Evolutionary conservation across 2,113 vertebrate species (phyloP).

Genomic region (Xiphorhynchus elegans): DNA sequence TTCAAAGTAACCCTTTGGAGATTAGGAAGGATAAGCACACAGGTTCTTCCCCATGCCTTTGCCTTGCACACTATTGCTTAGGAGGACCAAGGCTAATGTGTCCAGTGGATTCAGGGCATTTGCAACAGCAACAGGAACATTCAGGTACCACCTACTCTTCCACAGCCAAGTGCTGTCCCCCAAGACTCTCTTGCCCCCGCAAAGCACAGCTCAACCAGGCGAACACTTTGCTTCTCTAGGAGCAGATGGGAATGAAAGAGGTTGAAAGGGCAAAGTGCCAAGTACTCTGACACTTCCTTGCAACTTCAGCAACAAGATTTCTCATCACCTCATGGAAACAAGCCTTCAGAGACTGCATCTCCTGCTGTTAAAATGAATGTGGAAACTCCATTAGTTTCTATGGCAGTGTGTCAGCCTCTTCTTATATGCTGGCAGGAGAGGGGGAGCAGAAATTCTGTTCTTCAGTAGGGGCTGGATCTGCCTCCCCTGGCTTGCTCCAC

Average conservation of each 20-base stretch:
- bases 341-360: slow-evolving; percentile 47
- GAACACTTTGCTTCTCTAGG: background rate
- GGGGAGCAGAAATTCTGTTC: slow-evolving; percentile 23
- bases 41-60: background rate
- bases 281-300: slow-evolving; percentile 16
- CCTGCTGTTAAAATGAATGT: slow-evolving; percentile 57
- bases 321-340: slow-evolving; percentile 54
- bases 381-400: slow-evolving; percentile 58
- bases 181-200: rapidly evolving
- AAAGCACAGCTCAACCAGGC: background rate
- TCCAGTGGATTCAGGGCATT: background rate
- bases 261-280: background rate
- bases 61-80: background rate
- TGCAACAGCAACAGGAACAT: background rate
- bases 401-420: slow-evolving; percentile 39
- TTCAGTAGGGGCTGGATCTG: background rate
- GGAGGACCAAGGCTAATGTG: no score
- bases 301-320: slow-evolving; percentile 34
- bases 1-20: background rate
- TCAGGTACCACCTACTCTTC: background rate
- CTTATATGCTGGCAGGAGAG: slow-evolving; percentile 13
- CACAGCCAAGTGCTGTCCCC: background rate
- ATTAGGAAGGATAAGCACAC: background rate
- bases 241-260: slow-evolving; percentile 11
- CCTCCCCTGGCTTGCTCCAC: slow-evolving; percentile 26